These are phyloP conservation scores for Eulemur rubriventer DNA, from an alignment of 2,797 vertebrate species.

Conservation along the genomic window DNA sequence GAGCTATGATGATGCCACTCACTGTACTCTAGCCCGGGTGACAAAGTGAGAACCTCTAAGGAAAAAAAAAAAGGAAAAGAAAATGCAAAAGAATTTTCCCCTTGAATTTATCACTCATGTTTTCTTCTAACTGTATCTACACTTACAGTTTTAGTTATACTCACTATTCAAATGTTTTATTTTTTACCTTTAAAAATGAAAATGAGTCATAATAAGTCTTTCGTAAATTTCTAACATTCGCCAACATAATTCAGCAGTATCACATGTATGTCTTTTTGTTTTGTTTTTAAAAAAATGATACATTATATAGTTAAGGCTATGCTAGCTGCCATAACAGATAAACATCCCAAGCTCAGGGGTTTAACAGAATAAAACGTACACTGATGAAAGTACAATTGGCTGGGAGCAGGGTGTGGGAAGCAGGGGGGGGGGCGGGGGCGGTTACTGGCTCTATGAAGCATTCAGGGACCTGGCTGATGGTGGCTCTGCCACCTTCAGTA, in stretches of 20 bases:
- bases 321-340: not conserved
- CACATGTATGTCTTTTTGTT: not conserved
- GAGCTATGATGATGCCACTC: not conserved
- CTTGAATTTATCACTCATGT: not conserved
- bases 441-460: not conserved
- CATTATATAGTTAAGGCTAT: not conserved
- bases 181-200: conserved; percentile 23
- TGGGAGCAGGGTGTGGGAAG: not conserved
- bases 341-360: not conserved
- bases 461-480: not conserved
- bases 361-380: not conserved
- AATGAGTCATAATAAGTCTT: not conserved
- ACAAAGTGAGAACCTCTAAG: too few species aligned
- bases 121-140: not conserved
- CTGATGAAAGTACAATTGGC: not conserved
- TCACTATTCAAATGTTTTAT: not conserved
- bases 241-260: not conserved
- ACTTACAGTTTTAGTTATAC: not conserved
- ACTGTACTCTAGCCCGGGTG: not conserved
- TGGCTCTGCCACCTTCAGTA: not conserved
- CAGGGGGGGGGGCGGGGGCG: rapidly evolving
- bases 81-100: not conserved
- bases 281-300: not conserved
- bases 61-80: too few species aligned
- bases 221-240: not conserved